These are phyloP conservation scores for Drosophila truncata DNA, from an alignment of 1,140 invertebrate genomes.

Conservation along the genomic window DNA sequence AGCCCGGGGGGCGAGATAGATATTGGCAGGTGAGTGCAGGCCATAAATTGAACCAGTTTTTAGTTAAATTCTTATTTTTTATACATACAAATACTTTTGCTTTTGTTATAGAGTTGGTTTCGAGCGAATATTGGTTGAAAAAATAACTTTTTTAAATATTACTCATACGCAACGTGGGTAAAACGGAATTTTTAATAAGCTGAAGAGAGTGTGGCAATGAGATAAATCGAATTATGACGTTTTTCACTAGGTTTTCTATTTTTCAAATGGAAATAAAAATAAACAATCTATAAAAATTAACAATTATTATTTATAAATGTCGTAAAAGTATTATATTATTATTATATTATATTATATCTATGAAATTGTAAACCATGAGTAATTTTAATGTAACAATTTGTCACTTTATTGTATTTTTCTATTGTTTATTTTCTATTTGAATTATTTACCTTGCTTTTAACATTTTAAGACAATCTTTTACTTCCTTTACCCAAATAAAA, in stretches of 20 bases:
- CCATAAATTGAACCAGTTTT: not conserved
- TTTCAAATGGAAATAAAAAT: not conserved
- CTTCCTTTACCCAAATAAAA: not conserved
- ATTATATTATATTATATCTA: no score
- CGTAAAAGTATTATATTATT: no score
- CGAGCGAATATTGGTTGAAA: not conserved
- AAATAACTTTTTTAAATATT: not conserved
- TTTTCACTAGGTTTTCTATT: not conserved
- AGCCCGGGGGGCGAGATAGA: not conserved
- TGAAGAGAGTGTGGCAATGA: not conserved
- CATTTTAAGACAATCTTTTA: no score
- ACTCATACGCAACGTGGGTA: not conserved
- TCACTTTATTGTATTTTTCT: no score
- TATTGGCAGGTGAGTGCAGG: not conserved
- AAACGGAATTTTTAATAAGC: not conserved
- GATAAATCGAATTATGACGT: no score
- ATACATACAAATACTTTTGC: not conserved
- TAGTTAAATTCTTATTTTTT: not conserved
- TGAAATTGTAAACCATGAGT: no score
- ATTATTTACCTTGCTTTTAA: no score
- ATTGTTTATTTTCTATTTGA: no score
- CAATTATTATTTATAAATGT: no score
- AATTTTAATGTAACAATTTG: no score
- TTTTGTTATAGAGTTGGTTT: not conserved
- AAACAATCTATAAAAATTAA: not conserved